Percentiles rank a stretch among this genome's conserved stretches.
phyloP scores from a whole-genome alignment of 2,113 vertebrate species.

The Beaufortia kweichowensis region DNA sequence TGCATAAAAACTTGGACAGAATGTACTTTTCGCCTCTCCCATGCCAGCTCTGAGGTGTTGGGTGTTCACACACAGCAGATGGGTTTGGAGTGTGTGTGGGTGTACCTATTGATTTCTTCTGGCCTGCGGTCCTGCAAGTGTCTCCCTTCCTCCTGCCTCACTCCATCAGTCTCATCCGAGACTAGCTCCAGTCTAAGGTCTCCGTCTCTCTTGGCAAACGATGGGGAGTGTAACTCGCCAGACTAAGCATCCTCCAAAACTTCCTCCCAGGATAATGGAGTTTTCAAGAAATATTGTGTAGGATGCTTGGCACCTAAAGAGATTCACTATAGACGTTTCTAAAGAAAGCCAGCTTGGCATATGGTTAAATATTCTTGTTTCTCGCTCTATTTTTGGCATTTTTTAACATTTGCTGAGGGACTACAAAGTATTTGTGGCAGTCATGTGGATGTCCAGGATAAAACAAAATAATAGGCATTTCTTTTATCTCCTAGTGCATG shows the following conservation, averaged over 20 bases:
- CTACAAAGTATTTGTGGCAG: not conserved
- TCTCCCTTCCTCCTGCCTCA: slow-evolving; percentile 30
- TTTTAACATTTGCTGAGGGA: not conserved
- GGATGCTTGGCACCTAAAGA: not conserved
- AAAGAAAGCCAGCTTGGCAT: slow-evolving; percentile 11
- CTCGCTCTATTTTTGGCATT: not conserved
- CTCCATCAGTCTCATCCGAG: slow-evolving; percentile 56
- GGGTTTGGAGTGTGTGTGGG: slow-evolving; percentile 47
- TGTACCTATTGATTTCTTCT: slow-evolving; percentile 54
- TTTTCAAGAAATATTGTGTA: slow-evolving; percentile 20
- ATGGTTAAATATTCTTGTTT: slow-evolving; percentile 4
- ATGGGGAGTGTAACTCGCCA: slow-evolving; percentile 12
- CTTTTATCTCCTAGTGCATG: not conserved
- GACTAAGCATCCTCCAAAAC: slow-evolving; percentile 35
- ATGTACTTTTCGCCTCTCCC: slow-evolving; percentile 36
- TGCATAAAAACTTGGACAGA: slow-evolving; percentile 47
- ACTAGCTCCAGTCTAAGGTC: slow-evolving; percentile 17
- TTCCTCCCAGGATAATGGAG: slow-evolving; percentile 10
- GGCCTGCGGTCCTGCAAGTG: slow-evolving; percentile 46
- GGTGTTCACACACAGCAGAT: slow-evolving; percentile 50
- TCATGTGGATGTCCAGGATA: not conserved
- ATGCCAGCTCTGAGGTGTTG: slow-evolving; percentile 28
- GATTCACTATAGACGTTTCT: not conserved
- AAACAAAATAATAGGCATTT: not conserved
- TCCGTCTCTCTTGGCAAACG: slow-evolving; percentile 30